Evolutionary conservation across 2,888 invertebrate genomes (phyloP).

Genomic region (Netelia fuscicornis): DNA sequence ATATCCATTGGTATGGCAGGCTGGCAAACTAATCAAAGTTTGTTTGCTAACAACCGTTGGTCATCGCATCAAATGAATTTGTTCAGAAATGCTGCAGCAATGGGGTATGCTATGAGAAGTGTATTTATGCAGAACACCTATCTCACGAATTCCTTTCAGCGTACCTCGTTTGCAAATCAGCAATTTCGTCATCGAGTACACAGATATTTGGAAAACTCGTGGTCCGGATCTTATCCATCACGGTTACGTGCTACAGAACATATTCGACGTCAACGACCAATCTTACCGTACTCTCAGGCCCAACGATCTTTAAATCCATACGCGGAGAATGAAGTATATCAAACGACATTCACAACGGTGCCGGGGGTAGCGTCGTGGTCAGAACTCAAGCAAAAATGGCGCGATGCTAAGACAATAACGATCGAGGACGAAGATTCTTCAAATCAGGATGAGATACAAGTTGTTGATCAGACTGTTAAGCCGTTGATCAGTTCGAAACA

Average conservation of each 20-base stretch:
- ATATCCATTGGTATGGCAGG: slow-evolving; percentile 21
- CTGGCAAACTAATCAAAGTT: slow-evolving; percentile 47
- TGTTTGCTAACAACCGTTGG: slow-evolving; percentile 53
- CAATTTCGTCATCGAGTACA: slow-evolving; percentile 43
- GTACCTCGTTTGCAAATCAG: slow-evolving; percentile 32
- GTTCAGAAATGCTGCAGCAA: slow-evolving; percentile 50
- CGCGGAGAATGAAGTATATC: slow-evolving; percentile 15
- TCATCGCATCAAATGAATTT: slow-evolving; percentile 62
- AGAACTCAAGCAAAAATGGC: slow-evolving; percentile 81
- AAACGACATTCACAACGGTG: slow-evolving; percentile 75
- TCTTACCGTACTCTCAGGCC: slow-evolving; percentile 3
- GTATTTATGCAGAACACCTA: slow-evolving; percentile 70
- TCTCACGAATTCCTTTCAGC: slow-evolving; percentile 68
- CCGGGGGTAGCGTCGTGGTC: slow-evolving; percentile 79
- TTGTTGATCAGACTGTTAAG: slow-evolving; percentile 76
- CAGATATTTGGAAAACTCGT: slow-evolving; percentile 33
- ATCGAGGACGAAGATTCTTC: slow-evolving; percentile 81
- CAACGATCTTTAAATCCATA: slow-evolving; percentile 32
- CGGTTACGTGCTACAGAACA: slow-evolving; percentile 27
- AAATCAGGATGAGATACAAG: slow-evolving; percentile 75
- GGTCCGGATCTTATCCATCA: slow-evolving; percentile 15
- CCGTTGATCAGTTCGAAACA: slow-evolving; percentile 77
- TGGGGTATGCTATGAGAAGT: slow-evolving; percentile 59
- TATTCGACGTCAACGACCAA: slow-evolving; percentile 43
- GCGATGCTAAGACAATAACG: slow-evolving; percentile 81